Evolutionary conservation across 2,797 vertebrate species (phyloP).

Genomic region (Schizopygopsis malacanthus): DNA sequence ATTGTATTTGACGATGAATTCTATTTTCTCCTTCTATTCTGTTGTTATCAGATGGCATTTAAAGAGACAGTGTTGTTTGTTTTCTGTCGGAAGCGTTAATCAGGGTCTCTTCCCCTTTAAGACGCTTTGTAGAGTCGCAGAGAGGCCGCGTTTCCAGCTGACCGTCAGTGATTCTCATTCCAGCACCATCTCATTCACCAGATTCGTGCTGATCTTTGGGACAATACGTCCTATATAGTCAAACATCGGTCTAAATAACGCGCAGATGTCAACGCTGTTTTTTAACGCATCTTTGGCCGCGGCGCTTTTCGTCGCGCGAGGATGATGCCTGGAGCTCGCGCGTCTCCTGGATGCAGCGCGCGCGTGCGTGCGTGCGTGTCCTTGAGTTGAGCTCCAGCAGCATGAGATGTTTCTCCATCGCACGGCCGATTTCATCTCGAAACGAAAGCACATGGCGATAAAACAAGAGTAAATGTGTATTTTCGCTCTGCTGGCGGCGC

Average conservation of each 20-base stretch:
- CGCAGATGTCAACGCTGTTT: background rate
- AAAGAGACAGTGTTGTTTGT: slow-evolving; percentile 15
- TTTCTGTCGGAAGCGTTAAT: slow-evolving; percentile 42
- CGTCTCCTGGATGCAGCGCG: slow-evolving; percentile 6
- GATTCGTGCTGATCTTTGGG: background rate
- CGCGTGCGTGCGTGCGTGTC: slow-evolving; percentile 4
- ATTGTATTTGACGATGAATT: background rate
- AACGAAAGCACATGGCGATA: background rate
- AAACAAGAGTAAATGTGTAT: background rate
- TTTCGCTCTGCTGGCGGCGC: background rate
- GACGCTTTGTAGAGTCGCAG: slow-evolving; percentile 20
- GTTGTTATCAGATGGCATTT: slow-evolving; percentile 21
- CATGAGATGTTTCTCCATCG: background rate
- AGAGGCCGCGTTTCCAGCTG: slow-evolving; percentile 26
- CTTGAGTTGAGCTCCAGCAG: slow-evolving; percentile 36
- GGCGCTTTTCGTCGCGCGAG: background rate
- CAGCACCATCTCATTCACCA: background rate
- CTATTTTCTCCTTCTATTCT: background rate
- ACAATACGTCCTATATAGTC: background rate
- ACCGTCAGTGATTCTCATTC: slow-evolving; percentile 1
- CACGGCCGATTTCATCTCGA: background rate
- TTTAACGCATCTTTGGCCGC: background rate
- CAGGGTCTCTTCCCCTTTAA: slow-evolving; percentile 55
- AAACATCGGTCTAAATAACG: background rate
- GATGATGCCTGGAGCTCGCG: slow-evolving; percentile 15